Base-by-base conservation (phyloP, 2,113 vertebrate genomes). In the Clarias gariepinus region DNA sequence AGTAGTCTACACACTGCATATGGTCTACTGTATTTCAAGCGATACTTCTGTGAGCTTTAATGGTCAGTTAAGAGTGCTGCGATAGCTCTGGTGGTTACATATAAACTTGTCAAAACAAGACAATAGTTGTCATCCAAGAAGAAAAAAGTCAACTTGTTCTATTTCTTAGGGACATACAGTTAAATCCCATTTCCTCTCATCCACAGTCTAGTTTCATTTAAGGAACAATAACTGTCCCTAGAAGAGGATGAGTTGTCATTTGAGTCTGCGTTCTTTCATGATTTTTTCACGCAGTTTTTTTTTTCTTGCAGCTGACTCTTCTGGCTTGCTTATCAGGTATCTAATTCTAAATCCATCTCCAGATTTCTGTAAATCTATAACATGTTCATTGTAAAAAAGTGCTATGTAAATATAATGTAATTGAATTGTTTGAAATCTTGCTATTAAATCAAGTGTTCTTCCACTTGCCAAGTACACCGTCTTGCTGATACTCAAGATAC, bases 401-500 rank as follows among this genome's bases (percentile, higher is more conserved):
- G 13, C 21, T 23, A 36, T 19, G 7, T 71, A 36, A 36, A 74
- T 47, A 21, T 21, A 74, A 52, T 41, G 10, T 18, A 41, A 41
- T 36, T 8, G 18, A 41, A 73, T 25, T 55, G 52, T 28, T 55
- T 1, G 19, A 79, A 36, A 41, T 53, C 23, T 88, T 73, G 41
- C 47, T 30, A 16, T 88, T 88, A 82, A 80, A 76, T 86, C 80
- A 87, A 88, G 87, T 79, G 85, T 85, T 83, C 85, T 36, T n/a
- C n/a, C n/a, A n/a, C 33, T 36, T 33, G 30, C 15, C 18, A 73
- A 4, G 8, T 6, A 13, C 23, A 76, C 2, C 7, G 11, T 87
- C 87, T 88, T 90, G 88, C 89, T 86, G 90, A 90, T 91, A 88
- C 85, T 85, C 73, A 83, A 57, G 64, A 88, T 87, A 89, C 60